phyloP scores from a whole-genome alignment of 2,113 vertebrate species.

The Pomatostomus ruficeps region DNA sequence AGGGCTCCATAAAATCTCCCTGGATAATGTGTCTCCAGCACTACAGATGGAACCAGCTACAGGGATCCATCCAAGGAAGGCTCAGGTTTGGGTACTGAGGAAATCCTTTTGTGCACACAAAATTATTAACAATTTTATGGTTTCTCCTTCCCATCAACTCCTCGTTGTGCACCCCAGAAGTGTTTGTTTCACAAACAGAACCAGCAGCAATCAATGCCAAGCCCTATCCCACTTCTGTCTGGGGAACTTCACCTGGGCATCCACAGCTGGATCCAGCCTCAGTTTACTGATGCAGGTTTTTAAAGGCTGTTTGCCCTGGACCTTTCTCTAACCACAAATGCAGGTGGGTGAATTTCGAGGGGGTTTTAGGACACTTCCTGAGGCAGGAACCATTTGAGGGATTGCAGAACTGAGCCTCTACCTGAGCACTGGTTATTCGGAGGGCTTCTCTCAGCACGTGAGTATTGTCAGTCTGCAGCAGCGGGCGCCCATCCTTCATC shows the following conservation, averaged over 20 bases:
- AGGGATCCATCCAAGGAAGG: not conserved
- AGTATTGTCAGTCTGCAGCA: slow-evolving; percentile 77
- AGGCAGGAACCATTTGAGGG: not conserved
- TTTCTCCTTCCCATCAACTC: not conserved
- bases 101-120: not conserved
- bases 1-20: not conserved
- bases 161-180: not conserved
- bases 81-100: not conserved
- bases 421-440: slow-evolving; percentile 83
- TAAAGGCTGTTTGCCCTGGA: not conserved
- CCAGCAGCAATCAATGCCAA: not conserved
- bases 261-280: not conserved
- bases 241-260: not conserved
- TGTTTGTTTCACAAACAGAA: not conserved
- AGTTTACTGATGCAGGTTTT: not conserved
- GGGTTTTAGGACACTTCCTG: not conserved
- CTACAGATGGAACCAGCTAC: not conserved
- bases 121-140: not conserved
- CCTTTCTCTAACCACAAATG: not conserved
- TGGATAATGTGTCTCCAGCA: not conserved
- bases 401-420: slow-evolving; percentile 13
- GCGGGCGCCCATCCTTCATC: slow-evolving; percentile 90
- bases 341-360: not conserved
- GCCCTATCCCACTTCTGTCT: not conserved
- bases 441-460: slow-evolving; percentile 77